Evolutionary conservation across 2,113 vertebrate genomes (phyloP).

Genomic region (Urocynchramus pylzowi): DNA sequence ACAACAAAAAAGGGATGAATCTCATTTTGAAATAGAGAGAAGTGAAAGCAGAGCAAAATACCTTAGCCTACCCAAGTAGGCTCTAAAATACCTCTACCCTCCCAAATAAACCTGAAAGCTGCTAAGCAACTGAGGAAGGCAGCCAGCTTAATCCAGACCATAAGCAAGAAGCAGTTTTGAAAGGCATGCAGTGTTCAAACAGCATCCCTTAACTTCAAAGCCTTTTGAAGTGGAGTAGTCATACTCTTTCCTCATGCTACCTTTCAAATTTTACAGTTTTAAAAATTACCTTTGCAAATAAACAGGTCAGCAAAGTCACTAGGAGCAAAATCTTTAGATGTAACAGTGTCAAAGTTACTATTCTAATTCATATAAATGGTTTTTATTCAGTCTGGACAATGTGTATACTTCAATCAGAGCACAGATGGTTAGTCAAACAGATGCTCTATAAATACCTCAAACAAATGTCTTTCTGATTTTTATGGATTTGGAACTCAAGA

Average conservation of each 20-base stretch:
- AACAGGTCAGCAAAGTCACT: not conserved
- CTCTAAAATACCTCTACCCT: not conserved
- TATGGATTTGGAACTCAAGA: constrained; percentile 20
- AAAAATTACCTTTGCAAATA: not conserved
- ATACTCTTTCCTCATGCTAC: not conserved
- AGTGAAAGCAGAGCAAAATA: not conserved
- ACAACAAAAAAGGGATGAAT: not conserved
- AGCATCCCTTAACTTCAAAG: constrained; percentile 12
- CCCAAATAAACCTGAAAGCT: not conserved
- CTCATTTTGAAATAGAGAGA: not conserved
- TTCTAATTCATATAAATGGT: not conserved
- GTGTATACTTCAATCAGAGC: constrained; percentile 32
- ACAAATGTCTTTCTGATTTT: constrained; percentile 60
- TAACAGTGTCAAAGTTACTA: not conserved
- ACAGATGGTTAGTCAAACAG: constrained; percentile 68
- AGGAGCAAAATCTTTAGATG: not conserved
- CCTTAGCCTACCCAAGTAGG: no score
- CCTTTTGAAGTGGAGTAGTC: not conserved
- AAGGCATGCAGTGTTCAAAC: not conserved
- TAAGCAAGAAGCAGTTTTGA: not conserved
- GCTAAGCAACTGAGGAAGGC: not conserved
- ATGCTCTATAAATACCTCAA: constrained; percentile 58
- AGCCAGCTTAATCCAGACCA: not conserved
- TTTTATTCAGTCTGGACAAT: constrained; percentile 31
- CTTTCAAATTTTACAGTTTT: not conserved